Conservation (phyloP, 2,113 vertebrate genomes). For the Charina bottae region DNA sequence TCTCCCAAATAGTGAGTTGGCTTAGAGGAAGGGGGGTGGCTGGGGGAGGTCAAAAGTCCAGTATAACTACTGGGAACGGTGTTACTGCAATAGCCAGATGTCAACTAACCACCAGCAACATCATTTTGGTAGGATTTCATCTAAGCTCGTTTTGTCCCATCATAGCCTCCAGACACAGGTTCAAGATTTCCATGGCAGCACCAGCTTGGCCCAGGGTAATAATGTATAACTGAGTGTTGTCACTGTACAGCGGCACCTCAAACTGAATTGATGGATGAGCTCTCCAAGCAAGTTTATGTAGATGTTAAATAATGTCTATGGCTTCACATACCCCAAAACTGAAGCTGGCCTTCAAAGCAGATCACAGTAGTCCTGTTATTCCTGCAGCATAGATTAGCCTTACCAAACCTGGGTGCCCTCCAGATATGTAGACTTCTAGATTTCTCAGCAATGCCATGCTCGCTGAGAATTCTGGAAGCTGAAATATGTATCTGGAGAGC, state of each 20-base stretch:
- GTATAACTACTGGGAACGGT: not conserved
- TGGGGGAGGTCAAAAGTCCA: not conserved
- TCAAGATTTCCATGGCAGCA: not conserved
- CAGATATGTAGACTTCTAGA: not conserved
- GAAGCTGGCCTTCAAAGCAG: not conserved
- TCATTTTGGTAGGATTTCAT: not conserved
- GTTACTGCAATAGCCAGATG: not conserved
- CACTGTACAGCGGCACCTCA: not conserved
- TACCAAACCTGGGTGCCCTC: not conserved
- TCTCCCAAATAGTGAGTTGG: not conserved
- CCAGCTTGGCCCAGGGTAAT: not conserved
- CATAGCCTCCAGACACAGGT: not conserved
- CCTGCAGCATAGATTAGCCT: not conserved
- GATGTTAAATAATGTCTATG: not conserved
- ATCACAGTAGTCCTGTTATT: not conserved
- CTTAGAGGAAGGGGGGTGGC: not conserved
- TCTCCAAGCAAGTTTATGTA: not conserved
- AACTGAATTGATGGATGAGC: not conserved
- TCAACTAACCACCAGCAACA: not conserved
- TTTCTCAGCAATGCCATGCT: not conserved
- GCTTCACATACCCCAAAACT: not conserved
- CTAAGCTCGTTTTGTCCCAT: not conserved
- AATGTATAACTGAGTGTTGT: not conserved
- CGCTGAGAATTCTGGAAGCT: not conserved
- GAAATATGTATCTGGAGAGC: not conserved